Evolutionary conservation across 1,140 invertebrate species (phyloP).

Genomic region (Hycleus phaleratus): DNA sequence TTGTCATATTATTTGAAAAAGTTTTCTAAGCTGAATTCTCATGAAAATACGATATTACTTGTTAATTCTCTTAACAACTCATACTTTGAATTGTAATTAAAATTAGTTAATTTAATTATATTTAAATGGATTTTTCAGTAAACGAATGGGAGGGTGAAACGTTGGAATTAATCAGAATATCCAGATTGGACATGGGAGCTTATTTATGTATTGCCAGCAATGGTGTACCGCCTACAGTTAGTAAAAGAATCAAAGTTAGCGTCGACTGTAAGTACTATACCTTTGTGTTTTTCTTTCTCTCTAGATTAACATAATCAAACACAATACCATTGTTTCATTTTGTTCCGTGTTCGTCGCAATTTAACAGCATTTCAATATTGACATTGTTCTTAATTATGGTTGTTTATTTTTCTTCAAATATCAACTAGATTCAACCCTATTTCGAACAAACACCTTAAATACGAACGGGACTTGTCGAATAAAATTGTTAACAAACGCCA

Average conservation of each 20-base stretch:
- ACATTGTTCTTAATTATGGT: neutral
- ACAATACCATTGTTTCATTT: neutral
- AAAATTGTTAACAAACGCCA: too few species aligned
- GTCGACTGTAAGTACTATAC: conserved; percentile 78
- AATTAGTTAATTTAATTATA: conserved; percentile 5
- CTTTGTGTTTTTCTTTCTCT: neutral
- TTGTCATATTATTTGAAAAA: conserved; percentile 10
- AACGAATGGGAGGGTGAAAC: conserved; percentile 75
- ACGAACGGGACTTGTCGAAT: too few species aligned
- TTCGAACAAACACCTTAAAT: too few species aligned
- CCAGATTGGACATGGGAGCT: conserved; percentile 81
- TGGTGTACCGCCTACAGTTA: conserved; percentile 70
- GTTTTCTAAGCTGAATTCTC: neutral
- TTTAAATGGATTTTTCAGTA: conserved; percentile 47
- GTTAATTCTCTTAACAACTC: too few species aligned
- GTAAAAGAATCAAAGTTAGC: conserved; percentile 86
- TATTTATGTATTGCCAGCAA: conserved; percentile 83
- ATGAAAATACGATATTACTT: too few species aligned
- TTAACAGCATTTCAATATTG: neutral
- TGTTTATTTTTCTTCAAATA: neutral
- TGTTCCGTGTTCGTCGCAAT: neutral
- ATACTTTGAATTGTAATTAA: neutral
- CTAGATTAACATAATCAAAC: too few species aligned
- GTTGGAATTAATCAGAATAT: conserved; percentile 76
- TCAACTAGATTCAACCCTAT: neutral